phyloP scores from a whole-genome alignment of 2,797 vertebrate species.

The Sphenodon punctatus region DNA sequence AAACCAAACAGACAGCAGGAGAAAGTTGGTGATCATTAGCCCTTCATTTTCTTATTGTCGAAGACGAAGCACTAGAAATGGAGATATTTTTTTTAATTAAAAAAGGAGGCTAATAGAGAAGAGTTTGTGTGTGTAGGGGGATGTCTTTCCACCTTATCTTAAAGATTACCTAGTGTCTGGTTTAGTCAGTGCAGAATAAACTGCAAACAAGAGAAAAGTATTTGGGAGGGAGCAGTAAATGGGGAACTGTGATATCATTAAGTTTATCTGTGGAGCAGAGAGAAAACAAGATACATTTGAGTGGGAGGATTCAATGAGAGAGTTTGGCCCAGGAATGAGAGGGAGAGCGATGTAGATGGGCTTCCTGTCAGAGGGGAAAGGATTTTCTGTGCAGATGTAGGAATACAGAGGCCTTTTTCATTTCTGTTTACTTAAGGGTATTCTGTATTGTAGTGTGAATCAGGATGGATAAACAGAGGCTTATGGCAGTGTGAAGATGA shows the following conservation, averaged over 20 bases:
- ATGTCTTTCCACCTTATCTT: neutral
- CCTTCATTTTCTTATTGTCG: neutral
- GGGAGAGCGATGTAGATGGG: slow-evolving; percentile 3
- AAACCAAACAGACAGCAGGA: neutral
- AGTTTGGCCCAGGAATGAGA: rapidly evolving
- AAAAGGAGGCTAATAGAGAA: neutral
- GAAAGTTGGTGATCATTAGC: neutral
- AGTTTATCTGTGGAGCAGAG: slow-evolving; percentile 14
- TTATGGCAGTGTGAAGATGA: neutral
- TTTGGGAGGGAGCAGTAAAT: neutral
- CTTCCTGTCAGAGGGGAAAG: neutral
- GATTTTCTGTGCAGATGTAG: slow-evolving; percentile 1
- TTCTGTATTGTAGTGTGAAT: neutral
- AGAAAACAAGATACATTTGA: slow-evolving; percentile 24
- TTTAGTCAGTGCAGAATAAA: neutral
- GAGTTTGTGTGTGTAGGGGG: rapidly evolving
- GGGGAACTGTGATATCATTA: neutral
- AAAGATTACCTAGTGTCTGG: neutral
- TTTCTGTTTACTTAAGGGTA: slow-evolving; percentile 14
- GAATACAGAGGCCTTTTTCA: neutral
- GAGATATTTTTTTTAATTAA: too few relatives aligned
- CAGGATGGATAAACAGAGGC: neutral
- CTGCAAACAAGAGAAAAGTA: neutral
- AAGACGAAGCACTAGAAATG: neutral
- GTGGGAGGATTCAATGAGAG: neutral